A percentile compares a stretch with the other conserved stretches of the same genome.
Conservation (phyloP, 2,113 vertebrate species). For the Chauna torquata region DNA sequence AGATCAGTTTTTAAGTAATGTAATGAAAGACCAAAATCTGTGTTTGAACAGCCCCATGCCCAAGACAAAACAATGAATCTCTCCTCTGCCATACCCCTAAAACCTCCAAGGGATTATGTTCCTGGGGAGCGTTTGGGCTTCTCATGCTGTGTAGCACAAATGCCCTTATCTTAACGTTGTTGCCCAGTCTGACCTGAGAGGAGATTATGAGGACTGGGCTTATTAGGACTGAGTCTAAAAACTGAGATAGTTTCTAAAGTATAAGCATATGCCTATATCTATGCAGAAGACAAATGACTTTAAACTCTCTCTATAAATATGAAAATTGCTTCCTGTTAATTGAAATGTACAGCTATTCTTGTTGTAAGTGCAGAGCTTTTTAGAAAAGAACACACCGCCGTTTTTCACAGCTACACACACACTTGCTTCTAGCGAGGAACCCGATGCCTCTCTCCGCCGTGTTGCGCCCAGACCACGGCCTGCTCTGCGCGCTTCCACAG, state of each 20-base stretch:
- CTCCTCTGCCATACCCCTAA: background rate
- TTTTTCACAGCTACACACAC: background rate
- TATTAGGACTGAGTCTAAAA: background rate
- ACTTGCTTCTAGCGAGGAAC: background rate
- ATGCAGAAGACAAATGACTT: background rate
- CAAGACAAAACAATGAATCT: background rate
- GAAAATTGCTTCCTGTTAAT: background rate
- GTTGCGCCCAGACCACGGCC: background rate
- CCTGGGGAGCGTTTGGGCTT: rapidly evolving
- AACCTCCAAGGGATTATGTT: background rate
- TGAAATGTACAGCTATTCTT: background rate
- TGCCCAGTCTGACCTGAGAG: background rate
- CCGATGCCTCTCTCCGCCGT: rapidly evolving
- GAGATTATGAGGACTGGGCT: background rate
- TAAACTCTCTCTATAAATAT: background rate
- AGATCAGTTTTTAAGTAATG: rapidly evolving
- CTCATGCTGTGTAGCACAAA: background rate
- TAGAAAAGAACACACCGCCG: too few relatives aligned
- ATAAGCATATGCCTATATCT: background rate
- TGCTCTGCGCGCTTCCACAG: rapidly evolving
- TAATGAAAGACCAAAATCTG: background rate
- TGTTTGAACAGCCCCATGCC: background rate
- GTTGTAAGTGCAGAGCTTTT: background rate
- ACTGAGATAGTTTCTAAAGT: rapidly evolving
- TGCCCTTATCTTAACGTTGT: background rate